Evolutionary conservation across 2,888 invertebrate species (phyloP).

Genomic region (Beris morrisii): DNA sequence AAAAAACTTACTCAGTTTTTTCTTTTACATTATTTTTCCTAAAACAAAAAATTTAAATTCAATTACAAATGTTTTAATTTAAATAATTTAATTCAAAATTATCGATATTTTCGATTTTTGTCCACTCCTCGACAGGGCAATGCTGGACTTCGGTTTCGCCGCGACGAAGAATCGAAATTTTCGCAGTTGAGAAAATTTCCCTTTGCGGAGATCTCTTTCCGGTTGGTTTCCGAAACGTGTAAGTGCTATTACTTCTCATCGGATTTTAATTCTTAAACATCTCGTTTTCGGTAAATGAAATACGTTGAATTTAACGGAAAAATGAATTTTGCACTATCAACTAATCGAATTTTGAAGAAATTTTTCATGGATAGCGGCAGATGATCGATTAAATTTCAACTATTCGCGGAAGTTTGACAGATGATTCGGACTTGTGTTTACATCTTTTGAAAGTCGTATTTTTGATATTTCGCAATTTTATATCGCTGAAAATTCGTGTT

Average conservation of each 20-base stretch:
- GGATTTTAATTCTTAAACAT: conserved; percentile 48
- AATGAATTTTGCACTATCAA: background rate
- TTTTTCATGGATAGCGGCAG: conserved; percentile 7
- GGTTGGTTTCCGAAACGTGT: conserved; percentile 53
- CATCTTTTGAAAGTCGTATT: conserved; percentile 4
- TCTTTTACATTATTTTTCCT: too few species aligned
- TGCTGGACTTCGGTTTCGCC: background rate
- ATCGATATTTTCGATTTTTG: too few species aligned
- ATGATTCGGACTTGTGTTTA: conserved; percentile 20
- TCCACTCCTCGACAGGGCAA: background rate
- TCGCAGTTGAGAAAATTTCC: background rate
- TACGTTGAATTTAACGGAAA: background rate
- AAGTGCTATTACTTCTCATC: conserved; percentile 46
- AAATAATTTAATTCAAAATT: too few species aligned
- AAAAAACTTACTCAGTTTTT: too few species aligned
- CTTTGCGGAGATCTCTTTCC: conserved; percentile 50
- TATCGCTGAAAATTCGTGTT: background rate
- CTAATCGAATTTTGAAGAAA: background rate
- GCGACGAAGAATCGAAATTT: background rate
- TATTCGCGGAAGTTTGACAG: conserved; percentile 23
- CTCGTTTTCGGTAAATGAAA: conserved; percentile 41
- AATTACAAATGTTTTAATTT: too few species aligned
- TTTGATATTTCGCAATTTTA: too few species aligned
- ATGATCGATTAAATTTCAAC: conserved; percentile 8
- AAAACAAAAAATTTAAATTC: too few species aligned